Base-by-base conservation (phyloP, 2,888 invertebrate species). In the Agrotis exclamationis region DNA sequence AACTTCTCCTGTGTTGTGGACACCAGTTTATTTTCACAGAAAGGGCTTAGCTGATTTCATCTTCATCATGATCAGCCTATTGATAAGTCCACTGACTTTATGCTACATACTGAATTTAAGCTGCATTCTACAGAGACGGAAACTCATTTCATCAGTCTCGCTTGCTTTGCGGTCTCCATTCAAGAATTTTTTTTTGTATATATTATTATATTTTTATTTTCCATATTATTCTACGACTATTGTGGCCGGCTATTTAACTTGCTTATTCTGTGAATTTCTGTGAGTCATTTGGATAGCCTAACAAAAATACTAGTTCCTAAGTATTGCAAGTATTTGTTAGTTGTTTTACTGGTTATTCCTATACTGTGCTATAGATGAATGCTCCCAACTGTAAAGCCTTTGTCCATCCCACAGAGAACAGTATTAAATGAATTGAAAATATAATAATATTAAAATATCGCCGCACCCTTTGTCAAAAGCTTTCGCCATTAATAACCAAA, bases 401-500 rank as follows among this genome's bases (percentile, higher is more conserved):
- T 53, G 24, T 59, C 47, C 45, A 44, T 22, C 24, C 50, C 56
- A 53, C 24, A 62, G 13, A 65, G 6, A 39, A 63, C 13, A 16
- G 14, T 44, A 51, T 50, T 20, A 63, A 71, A 63, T 44, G 2
- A 63, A 66, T 57, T 63, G 57, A 50, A 70, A 65, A 70, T 58
- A 59, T 51, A 20, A 66, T 51, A 20, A 66, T 67, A 69, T 71
- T 59, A 69, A 79, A 82, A 71, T 70, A 67, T 63, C 60, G 50
- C 50, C 51, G 48, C 53, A 60, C 22, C 59, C 67, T 51, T 68
- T 81, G 53, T 67, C 13, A 9, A 65, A 59, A 74, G 62, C 72
- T 59, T 76, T 63, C 9, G 53, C 64, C 39, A 71, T 71, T 71
- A 74, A 71, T 71, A 74, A 71, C 53, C 24, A 63, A 73, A 71